A percentile compares a stretch with the other conserved stretches of the same genome.
Evolutionary conservation across 2,113 vertebrate genomes (phyloP).

Genomic region (Otis tarda): DNA sequence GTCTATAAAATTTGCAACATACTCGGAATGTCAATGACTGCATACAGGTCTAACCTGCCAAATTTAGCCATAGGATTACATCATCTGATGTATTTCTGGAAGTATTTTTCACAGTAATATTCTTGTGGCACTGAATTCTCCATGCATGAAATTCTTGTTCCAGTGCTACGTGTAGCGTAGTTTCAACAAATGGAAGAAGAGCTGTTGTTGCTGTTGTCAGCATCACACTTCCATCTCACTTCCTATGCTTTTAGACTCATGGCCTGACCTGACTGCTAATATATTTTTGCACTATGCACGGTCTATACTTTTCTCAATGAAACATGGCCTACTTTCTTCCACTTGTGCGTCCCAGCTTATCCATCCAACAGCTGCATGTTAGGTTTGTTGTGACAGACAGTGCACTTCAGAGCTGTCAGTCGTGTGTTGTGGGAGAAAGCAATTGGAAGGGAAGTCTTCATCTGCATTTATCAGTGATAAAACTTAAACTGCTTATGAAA

Average conservation of each 20-base stretch:
- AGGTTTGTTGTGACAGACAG: background rate
- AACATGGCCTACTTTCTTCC: background rate
- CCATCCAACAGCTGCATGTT: background rate
- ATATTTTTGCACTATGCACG: background rate
- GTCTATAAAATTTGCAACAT: background rate
- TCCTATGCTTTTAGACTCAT: background rate
- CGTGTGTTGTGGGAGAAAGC: background rate
- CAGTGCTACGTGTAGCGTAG: background rate
- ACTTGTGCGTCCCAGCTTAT: background rate
- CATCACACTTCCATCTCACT: background rate
- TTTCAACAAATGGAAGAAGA: background rate
- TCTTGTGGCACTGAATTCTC: background rate
- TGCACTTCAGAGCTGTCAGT: background rate
- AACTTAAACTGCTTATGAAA: background rate
- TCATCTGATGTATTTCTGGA: background rate
- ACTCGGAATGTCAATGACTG: rapidly evolving
- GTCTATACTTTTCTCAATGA: slow-evolving; percentile 7
- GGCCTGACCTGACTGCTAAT: background rate
- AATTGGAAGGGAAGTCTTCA: background rate
- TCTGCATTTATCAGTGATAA: background rate
- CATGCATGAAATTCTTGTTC: background rate
- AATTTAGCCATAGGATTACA: background rate
- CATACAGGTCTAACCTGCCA: background rate
- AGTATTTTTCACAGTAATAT: background rate
- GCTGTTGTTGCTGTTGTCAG: background rate